A percentile compares a stretch with the other conserved stretches of the same genome.
These are phyloP conservation scores for Orthonychiurus folsomi DNA, from an alignment of 2,888 invertebrate species.

Conservation along the genomic window DNA sequence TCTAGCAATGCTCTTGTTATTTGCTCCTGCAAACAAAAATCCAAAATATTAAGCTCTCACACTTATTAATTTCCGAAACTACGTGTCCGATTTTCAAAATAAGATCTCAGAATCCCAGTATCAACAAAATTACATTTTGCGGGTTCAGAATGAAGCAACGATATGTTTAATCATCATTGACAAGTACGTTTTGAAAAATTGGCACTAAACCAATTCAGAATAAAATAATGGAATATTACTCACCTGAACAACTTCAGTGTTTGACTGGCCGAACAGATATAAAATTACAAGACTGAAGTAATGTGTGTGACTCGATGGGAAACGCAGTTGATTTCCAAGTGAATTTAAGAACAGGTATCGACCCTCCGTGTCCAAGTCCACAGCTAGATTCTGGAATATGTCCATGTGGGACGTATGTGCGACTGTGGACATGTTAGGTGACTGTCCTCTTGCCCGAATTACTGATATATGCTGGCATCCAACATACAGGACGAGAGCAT, in stretches of 20 bases:
- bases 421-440: slow-evolving; percentile 95
- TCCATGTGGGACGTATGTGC: slow-evolving; percentile 99
- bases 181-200: too few species aligned
- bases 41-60: too few species aligned
- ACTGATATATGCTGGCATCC: slow-evolving; percentile 91
- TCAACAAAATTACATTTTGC: not conserved
- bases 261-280: slow-evolving; percentile 94
- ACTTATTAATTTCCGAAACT: too few species aligned
- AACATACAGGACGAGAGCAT: slow-evolving; percentile 93
- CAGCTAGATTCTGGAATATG: slow-evolving; percentile 97
- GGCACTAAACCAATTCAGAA: too few species aligned
- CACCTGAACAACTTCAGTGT: slow-evolving; percentile 94
- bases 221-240: slow-evolving; percentile 7
- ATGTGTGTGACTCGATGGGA: slow-evolving; percentile 99
- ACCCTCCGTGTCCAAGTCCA: slow-evolving; percentile 92
- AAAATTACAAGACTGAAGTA: slow-evolving; percentile 97
- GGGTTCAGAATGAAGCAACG: slow-evolving; percentile 10
- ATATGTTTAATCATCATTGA: slow-evolving; percentile 8
- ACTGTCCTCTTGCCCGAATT: slow-evolving; percentile 80
- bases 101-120: slow-evolving; percentile 1
- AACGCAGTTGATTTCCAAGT: slow-evolving; percentile 95
- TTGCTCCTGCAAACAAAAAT: slow-evolving; percentile 33
- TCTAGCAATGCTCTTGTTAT: slow-evolving; percentile 76
- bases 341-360: slow-evolving; percentile 96
- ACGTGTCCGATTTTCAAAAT: not conserved